Conservation (phyloP, 2,113 vertebrate genomes). For the Paradoxurus hermaphroditus region DNA sequence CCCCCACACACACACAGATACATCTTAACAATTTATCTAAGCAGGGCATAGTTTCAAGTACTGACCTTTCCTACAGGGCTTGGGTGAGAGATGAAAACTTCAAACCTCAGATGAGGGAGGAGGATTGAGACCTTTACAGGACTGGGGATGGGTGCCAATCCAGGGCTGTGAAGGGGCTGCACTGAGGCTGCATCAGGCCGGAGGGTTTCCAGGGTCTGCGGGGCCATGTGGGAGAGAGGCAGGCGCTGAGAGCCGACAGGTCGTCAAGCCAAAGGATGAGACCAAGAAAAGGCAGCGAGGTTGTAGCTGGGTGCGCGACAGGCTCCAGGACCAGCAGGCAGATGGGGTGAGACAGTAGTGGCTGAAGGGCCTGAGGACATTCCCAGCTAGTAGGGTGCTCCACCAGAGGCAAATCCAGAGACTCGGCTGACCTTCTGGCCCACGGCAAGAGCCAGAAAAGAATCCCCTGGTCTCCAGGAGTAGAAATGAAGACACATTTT, state of each 20-base stretch:
- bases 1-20: not conserved
- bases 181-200: accelerated
- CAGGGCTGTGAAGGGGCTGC: not conserved
- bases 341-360: accelerated
- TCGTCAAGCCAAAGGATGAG: not conserved
- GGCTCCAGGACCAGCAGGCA: not conserved
- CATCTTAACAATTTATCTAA: not conserved
- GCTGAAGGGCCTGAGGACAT: not conserved
- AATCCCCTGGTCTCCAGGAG: not conserved
- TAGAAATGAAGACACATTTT: not conserved
- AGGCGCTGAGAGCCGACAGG: not conserved
- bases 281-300: not conserved
- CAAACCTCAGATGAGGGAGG: not conserved
- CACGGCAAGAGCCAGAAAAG: not conserved
- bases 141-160: not conserved
- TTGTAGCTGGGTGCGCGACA: not conserved
- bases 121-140: not conserved
- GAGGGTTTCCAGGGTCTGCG: not conserved
- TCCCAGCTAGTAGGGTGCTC: not conserved
- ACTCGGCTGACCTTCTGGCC: not conserved
- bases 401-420: not conserved
- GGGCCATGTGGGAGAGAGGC: too few species aligned
- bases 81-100: not conserved
- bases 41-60: not conserved
- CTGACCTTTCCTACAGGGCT: not conserved